phyloP scores from a whole-genome alignment of 64 coral and sea anemone species.

The Cladopsammia gracilis region DNA sequence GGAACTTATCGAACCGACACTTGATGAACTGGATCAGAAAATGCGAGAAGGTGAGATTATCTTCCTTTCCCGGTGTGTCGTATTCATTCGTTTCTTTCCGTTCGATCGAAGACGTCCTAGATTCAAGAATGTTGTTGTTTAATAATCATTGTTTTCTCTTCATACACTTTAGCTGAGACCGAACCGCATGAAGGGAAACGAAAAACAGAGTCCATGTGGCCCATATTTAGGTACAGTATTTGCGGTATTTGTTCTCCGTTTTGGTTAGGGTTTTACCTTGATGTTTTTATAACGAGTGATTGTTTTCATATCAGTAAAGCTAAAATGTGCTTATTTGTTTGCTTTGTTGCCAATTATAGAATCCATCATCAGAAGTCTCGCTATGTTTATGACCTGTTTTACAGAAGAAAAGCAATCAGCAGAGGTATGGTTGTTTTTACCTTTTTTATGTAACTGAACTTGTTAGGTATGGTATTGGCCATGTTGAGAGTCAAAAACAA shows the following conservation, averaged over 20 bases:
- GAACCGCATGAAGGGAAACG: slow-evolving; percentile 98
- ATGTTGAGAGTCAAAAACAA: no score
- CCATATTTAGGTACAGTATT: slow-evolving; percentile 90
- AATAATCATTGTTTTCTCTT: neutral
- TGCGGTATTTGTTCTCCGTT: no score
- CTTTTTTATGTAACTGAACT: no score
- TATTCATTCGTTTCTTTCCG: neutral
- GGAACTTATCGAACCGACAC: slow-evolving; percentile 98
- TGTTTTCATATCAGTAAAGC: no score
- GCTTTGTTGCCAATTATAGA: slow-evolving; percentile 36
- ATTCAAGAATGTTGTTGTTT: neutral
- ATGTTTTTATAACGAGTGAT: no score
- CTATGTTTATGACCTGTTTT: slow-evolving; percentile 98
- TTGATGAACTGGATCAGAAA: slow-evolving; percentile 98
- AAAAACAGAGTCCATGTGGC: slow-evolving; percentile 99
- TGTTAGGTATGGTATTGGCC: no score
- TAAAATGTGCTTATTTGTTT: no score
- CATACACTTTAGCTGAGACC: slow-evolving; percentile 89
- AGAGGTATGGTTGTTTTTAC: slow-evolving; percentile 53
- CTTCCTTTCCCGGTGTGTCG: neutral
- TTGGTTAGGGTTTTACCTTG: no score
- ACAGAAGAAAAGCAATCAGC: slow-evolving; percentile 98
- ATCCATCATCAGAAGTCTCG: slow-evolving; percentile 98
- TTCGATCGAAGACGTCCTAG: neutral
- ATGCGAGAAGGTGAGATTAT: slow-evolving; percentile 90